These are phyloP conservation scores for Emydura subglobosa DNA, from an alignment of 2,113 vertebrate species.

Conservation along the genomic window DNA sequence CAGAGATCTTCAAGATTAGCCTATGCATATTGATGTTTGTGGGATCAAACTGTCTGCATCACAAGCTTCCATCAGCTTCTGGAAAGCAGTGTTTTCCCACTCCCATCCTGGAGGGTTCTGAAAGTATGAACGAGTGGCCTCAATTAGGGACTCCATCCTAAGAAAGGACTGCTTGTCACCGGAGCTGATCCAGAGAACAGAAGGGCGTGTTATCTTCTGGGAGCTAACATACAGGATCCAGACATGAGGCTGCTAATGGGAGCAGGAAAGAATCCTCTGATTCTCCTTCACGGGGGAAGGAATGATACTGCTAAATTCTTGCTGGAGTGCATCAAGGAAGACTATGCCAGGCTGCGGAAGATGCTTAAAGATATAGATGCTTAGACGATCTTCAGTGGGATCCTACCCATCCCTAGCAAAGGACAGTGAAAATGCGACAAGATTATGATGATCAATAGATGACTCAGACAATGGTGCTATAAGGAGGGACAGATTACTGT, in stretches of 20 bases:
- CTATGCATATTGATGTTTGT: too few relatives aligned
- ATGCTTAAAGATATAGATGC: not conserved
- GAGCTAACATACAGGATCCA: not conserved
- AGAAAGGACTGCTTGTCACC: not conserved
- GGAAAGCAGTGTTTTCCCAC: too few relatives aligned
- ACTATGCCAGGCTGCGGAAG: not conserved
- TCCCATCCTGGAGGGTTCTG: not conserved
- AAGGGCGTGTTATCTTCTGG: not conserved
- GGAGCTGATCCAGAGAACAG: not conserved
- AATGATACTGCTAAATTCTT: not conserved
- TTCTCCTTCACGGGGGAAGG: not conserved
- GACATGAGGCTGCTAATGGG: not conserved
- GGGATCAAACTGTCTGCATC: too few relatives aligned
- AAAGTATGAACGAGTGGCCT: not conserved
- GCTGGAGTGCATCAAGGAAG: not conserved
- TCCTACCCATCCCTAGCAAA: not conserved
- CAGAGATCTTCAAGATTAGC: too few relatives aligned
- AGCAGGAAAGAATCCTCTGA: not conserved
- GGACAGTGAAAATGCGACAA: not conserved
- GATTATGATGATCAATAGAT: not conserved
- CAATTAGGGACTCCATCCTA: not conserved
- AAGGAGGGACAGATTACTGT: not conserved
- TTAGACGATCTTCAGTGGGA: not conserved
- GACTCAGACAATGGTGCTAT: not conserved
- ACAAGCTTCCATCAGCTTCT: too few relatives aligned